These are phyloP conservation scores for Tadarida brasiliensis DNA, from an alignment of 2,797 vertebrate genomes.

Conservation along the genomic window DNA sequence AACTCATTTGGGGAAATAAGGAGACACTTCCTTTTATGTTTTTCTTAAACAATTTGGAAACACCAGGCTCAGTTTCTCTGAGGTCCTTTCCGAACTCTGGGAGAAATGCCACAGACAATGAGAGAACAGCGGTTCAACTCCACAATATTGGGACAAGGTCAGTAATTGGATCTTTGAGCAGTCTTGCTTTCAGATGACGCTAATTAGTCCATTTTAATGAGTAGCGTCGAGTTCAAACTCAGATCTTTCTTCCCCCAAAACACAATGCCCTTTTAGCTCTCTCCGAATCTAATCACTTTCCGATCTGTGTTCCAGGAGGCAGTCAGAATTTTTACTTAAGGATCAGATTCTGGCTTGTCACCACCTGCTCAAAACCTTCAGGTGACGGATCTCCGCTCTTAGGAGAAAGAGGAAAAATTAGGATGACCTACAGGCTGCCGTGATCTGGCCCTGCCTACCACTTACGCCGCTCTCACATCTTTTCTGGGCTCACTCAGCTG, in stretches of 20 bases:
- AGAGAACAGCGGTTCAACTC: constrained; percentile 42
- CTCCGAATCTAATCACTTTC: constrained; percentile 52
- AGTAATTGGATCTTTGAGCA: constrained; percentile 51
- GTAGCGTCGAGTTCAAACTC: constrained; percentile 47
- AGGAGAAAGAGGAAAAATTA: not conserved
- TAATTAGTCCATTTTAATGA: constrained; percentile 73
- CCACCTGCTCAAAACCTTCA: not conserved
- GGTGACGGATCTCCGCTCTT: not conserved
- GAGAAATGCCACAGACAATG: not conserved
- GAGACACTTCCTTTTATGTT: not conserved
- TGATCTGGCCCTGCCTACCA: not conserved
- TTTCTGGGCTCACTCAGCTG: not conserved
- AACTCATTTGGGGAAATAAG: not conserved
- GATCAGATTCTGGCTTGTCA: not conserved
- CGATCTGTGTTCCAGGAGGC: not conserved
- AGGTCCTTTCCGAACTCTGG: constrained; percentile 29
- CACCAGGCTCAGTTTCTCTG: constrained; percentile 50
- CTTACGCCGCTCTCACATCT: rapidly evolving
- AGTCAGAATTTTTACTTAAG: constrained; percentile 48
- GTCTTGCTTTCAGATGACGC: constrained; percentile 42
- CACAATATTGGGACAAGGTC: constrained; percentile 55
- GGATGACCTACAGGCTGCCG: not conserved
- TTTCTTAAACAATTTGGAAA: constrained; percentile 50
- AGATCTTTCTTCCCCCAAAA: constrained; percentile 54
- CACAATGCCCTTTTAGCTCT: constrained; percentile 40